phyloP scores from a whole-genome alignment of 2,797 vertebrate genomes.

The Capromys pilorides region DNA sequence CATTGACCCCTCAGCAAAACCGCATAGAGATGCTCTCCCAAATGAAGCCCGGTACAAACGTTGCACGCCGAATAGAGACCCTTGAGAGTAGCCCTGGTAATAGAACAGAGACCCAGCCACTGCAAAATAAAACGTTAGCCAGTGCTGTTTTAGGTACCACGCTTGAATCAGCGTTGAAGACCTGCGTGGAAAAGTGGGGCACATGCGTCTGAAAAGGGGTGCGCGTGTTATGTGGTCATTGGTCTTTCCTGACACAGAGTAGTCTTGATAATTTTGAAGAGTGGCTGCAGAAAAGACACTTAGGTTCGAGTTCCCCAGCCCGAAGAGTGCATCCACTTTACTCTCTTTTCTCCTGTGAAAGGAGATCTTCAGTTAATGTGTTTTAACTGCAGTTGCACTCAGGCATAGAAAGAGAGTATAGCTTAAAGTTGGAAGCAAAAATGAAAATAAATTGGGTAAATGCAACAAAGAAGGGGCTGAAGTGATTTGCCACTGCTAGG shows the following conservation, averaged over 20 bases:
- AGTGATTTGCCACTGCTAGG: conserved; percentile 58
- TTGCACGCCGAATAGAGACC: conserved; percentile 20
- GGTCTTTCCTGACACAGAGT: conserved; percentile 10
- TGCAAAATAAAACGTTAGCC: conserved; percentile 30
- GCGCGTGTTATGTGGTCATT: not conserved
- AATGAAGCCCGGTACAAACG: not conserved
- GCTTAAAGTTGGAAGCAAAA: conserved; percentile 71
- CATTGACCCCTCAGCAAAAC: not conserved
- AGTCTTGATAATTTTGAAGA: conserved; percentile 52
- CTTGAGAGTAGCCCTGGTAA: not conserved
- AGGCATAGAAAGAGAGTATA: conserved; percentile 69
- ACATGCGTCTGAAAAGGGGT: not conserved
- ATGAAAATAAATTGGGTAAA: conserved; percentile 78
- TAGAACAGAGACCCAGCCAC: not conserved
- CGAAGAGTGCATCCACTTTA: conserved; percentile 75
- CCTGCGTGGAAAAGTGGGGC: not conserved
- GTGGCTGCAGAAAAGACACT: conserved; percentile 64
- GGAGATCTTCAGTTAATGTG: conserved; percentile 66
- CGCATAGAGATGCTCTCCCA: not conserved
- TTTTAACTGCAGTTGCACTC: conserved; percentile 76
- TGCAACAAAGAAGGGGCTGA: conserved; percentile 62
- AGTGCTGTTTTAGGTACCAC: not conserved
- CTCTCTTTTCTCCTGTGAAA: conserved; percentile 67
- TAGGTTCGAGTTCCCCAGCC: conserved; percentile 61
- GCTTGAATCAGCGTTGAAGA: conserved; percentile 43